Evolutionary conservation across 2,113 vertebrate species (phyloP).

Genomic region (Syrrhaptes paradoxus): DNA sequence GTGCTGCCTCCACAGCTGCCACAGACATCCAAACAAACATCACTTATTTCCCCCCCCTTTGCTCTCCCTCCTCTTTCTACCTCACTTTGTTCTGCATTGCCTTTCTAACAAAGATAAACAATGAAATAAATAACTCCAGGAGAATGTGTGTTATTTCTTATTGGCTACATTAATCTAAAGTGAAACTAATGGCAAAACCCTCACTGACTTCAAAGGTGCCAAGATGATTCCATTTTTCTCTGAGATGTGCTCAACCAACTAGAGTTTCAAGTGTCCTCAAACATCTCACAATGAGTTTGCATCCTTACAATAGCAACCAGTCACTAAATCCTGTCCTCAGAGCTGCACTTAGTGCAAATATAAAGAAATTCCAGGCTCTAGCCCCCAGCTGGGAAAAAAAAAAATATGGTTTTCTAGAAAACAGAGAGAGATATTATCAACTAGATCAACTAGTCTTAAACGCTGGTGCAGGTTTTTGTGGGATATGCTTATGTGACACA

Average conservation of each 20-base stretch:
- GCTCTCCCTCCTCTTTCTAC: neutral
- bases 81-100: neutral
- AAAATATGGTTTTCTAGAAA: neutral
- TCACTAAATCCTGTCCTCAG: neutral
- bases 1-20: constrained; percentile 2
- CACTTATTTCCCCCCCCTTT: neutral
- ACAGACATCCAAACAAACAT: constrained; percentile 3
- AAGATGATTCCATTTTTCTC: neutral
- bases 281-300: neutral
- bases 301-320: neutral
- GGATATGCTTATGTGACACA: neutral
- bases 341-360: neutral
- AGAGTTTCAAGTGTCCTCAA: neutral
- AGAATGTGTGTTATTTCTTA: neutral
- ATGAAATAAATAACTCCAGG: neutral
- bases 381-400: neutral
- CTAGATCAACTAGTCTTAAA: neutral
- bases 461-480: neutral
- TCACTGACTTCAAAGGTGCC: neutral
- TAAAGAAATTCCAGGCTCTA: neutral
- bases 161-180: neutral
- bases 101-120: neutral
- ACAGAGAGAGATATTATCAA: neutral
- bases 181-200: neutral
- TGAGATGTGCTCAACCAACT: neutral